Base-by-base conservation (phyloP, 2,888 invertebrate genomes). In the Lymantria dispar region DNA sequence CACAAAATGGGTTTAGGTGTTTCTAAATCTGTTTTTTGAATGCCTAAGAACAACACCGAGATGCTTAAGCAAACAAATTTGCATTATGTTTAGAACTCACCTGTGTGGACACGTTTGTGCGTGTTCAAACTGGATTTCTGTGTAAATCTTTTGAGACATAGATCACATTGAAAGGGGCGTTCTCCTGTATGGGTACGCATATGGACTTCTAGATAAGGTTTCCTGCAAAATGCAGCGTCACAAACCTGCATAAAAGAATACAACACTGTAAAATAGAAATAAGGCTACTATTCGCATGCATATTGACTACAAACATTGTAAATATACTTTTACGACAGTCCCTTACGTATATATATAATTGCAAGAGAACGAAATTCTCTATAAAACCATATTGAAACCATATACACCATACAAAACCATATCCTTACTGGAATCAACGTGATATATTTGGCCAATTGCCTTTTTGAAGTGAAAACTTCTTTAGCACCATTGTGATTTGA, bases 101-200 rank as follows among this genome's bases (percentile, higher is more conserved):
- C 92, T 64, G 95, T 95, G 80, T 96, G 96, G 43, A 95, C 95
- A 62, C 95, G 93, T 85, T 95, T 95, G 91, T 96, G 96, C 75
- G 95, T 95, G 80, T 95, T 95, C 65, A 96, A 91, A 72, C 95
- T 95, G 76, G 95, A 95, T 80, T 95, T 95, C 85, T 96, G 95
- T 45, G 95, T 95, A 84, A 96, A 96, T 56, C 95, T 92, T 80
- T 96, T 96, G 72, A 94, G 92, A 79, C 95, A 95, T 50, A 94
- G 86, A 70, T 94, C 94, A 80, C 95, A 95, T 79, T 95, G 94
- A 80, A 95, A 95, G 0, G 95, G 95, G 44, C 94, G 87, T 78
- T 95, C 95, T 52, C 95, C 95, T 13, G 95, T 96, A 88, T 96
- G 96, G 55, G 95, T 95, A 78, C 96, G 92, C 94, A 95, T 94